Conservation (phyloP, 64 coral and sea anemone genomes). For the Platygyra sinensis region DNA sequence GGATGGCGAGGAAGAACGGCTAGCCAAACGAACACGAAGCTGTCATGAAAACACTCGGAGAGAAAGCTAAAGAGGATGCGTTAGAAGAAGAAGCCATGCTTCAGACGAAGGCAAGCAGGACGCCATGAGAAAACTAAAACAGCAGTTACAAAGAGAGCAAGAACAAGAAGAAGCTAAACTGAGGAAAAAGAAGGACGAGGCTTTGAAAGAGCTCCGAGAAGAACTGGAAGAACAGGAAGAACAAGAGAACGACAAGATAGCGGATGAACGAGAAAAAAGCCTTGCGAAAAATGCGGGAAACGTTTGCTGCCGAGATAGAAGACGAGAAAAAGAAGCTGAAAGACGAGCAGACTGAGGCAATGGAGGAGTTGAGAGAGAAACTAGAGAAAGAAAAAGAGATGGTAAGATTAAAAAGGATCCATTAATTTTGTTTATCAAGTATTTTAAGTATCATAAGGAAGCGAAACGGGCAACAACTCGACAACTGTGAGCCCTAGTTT, state of each 20-base stretch:
- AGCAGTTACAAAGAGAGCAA: conserved; percentile 75
- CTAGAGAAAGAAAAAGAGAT: conserved; percentile 87
- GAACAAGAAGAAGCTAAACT: conserved; percentile 73
- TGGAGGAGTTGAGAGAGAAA: conserved; percentile 80
- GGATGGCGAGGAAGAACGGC: conserved; percentile 73
- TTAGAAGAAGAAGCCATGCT: conserved; percentile 95
- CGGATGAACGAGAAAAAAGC: conserved; percentile 40
- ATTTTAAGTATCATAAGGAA: too few species aligned
- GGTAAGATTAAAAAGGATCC: conserved; percentile 29
- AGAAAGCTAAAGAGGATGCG: conserved; percentile 82
- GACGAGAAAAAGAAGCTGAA: conserved; percentile 67
- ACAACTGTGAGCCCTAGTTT: too few species aligned
- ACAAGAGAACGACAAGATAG: conserved; percentile 58
- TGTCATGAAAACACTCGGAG: conserved; percentile 84
- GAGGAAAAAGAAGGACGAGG: conserved; percentile 70
- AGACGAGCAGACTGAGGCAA: conserved; percentile 51
- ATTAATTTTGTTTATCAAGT: background rate
- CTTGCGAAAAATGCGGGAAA: conserved; percentile 64
- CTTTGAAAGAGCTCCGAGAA: conserved; percentile 56
- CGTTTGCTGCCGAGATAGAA: conserved; percentile 66
- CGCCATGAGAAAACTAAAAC: conserved; percentile 80
- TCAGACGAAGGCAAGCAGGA: conserved; percentile 80
- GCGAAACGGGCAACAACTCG: too few species aligned
- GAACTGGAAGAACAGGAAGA: conserved; percentile 84
- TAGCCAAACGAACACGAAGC: conserved; percentile 74